These are phyloP conservation scores for Urocyon cinereoargenteus DNA, from an alignment of 2,797 vertebrate genomes.

Conservation along the genomic window DNA sequence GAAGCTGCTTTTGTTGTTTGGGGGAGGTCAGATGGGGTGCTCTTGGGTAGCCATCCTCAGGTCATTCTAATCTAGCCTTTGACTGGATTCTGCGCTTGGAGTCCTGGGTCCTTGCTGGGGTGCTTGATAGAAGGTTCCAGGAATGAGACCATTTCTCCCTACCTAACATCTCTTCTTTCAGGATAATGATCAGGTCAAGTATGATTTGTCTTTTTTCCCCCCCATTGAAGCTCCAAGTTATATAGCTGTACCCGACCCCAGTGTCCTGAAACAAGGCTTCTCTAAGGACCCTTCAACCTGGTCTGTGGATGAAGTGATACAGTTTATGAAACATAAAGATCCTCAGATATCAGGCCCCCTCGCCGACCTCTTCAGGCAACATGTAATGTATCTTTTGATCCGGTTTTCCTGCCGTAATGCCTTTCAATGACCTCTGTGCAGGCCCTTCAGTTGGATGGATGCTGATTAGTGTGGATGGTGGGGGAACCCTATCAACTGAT, in stretches of 20 bases:
- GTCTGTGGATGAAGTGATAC: conserved; percentile 98
- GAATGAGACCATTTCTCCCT: conserved; percentile 37
- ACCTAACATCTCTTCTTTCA: conserved; percentile 72
- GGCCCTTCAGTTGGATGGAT: conserved; percentile 63
- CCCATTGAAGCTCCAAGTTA: conserved; percentile 92
- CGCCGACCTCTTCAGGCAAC: conserved; percentile 96
- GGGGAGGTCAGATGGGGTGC: neutral
- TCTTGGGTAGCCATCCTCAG: neutral
- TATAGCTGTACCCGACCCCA: conserved; percentile 93
- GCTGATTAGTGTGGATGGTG: conserved; percentile 71
- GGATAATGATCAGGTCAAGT: conserved; percentile 68
- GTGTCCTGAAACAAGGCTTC: conserved; percentile 91
- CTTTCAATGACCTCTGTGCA: conserved; percentile 73
- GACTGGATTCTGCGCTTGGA: conserved; percentile 36
- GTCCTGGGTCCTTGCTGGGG: neutral
- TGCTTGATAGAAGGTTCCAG: conserved; percentile 53
- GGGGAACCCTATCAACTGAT: conserved; percentile 64
- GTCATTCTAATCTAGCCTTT: conserved; percentile 12
- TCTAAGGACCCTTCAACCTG: conserved; percentile 90
- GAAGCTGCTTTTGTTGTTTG: conserved; percentile 31
- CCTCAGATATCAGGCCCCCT: conserved; percentile 94
- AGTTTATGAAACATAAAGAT: conserved; percentile 96
- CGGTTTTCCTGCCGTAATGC: conserved; percentile 69
- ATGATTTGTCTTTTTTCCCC: conserved; percentile 77
- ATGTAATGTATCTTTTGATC: conserved; percentile 89